phyloP scores from a whole-genome alignment of 2,797 vertebrate species.

The Strix occidentalis region DNA sequence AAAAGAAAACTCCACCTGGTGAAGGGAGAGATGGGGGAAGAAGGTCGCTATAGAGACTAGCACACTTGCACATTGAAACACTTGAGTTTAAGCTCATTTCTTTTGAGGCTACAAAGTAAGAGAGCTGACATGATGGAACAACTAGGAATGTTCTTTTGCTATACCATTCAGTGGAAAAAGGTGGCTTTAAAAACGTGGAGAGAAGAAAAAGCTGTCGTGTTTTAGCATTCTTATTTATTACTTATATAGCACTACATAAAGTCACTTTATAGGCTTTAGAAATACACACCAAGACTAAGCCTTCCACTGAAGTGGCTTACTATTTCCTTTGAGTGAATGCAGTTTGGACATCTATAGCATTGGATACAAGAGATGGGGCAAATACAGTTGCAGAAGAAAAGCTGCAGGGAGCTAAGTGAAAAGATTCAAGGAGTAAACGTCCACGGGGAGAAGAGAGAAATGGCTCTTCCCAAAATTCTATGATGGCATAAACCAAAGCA shows the following conservation, averaged over 20 bases:
- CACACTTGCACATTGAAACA: background rate
- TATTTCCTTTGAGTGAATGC: background rate
- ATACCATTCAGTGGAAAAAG: background rate
- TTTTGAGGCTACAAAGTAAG: constrained; percentile 38
- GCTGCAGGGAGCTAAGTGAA: background rate
- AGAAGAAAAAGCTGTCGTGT: background rate
- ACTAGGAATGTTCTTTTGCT: background rate
- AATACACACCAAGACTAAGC: background rate
- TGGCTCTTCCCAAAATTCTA: background rate
- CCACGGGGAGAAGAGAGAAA: background rate
- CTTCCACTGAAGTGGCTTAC: background rate
- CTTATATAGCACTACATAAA: background rate
- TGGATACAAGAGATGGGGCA: background rate
- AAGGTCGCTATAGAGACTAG: constrained; percentile 12
- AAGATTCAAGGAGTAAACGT: background rate
- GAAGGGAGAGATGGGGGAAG: background rate
- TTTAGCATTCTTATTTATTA: background rate
- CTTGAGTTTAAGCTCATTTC: background rate
- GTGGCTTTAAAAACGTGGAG: constrained; percentile 15
- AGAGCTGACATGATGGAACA: background rate
- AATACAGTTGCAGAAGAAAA: background rate
- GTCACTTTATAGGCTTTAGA: background rate
- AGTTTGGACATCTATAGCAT: background rate
- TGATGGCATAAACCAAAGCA: background rate
- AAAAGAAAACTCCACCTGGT: constrained; percentile 19